A percentile compares a stretch with the other conserved stretches of the same genome.
These are phyloP conservation scores for Branchellion lobata DNA, from an alignment of 2,888 invertebrate species.

Conservation along the genomic window DNA sequence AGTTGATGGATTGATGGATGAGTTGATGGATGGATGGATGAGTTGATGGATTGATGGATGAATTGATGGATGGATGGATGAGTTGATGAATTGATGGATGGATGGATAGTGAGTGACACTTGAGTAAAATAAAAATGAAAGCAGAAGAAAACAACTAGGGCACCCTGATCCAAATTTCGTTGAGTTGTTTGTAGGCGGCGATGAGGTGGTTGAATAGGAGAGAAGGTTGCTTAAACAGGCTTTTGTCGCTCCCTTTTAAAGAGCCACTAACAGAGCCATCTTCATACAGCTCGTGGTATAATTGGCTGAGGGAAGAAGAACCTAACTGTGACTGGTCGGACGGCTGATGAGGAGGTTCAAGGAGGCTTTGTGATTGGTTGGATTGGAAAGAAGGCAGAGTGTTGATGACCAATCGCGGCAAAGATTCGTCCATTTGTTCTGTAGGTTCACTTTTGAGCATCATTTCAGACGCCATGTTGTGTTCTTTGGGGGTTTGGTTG, in stretches of 20 bases:
- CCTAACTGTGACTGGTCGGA: neutral
- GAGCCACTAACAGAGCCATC: neutral
- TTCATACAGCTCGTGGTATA: slow-evolving; percentile 10
- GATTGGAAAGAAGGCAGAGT: slow-evolving; percentile 2
- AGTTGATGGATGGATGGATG: no score
- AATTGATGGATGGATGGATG: no score
- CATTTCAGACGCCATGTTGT: neutral
- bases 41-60: no score
- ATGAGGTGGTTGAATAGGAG: slow-evolving; percentile 42
- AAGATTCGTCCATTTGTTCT: slow-evolving; percentile 6
- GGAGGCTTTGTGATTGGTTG: neutral
- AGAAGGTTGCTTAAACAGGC: slow-evolving; percentile 31
- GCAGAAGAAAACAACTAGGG: no score
- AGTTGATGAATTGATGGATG: no score
- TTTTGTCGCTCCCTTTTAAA: neutral
- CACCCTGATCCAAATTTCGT: slow-evolving; percentile 47
- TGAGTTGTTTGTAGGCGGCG: slow-evolving; percentile 45
- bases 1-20: no score
- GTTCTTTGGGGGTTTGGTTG: no score
- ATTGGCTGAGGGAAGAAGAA: slow-evolving; percentile 19
- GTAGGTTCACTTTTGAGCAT: slow-evolving; percentile 7
- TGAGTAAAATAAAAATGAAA: no score
- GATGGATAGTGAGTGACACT: no score
- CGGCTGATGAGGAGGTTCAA: neutral
- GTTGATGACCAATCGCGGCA: neutral